Conservation (phyloP, 2,888 invertebrate species). For the Eristalis intricaria region DNA sequence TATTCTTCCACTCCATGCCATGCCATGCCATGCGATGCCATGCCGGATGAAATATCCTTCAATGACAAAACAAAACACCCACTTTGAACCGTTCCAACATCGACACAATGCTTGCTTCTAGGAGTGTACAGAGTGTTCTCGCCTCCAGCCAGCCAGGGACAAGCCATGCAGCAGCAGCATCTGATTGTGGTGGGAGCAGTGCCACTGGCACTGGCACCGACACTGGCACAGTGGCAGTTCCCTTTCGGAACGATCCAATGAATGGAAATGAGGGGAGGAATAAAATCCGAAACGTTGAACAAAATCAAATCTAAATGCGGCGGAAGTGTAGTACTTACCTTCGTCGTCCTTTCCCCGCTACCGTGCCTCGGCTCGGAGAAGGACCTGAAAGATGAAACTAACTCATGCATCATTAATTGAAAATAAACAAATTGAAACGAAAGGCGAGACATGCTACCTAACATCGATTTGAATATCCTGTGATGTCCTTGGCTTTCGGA, state of each 20-base stretch:
- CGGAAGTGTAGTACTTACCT: conserved; percentile 62
- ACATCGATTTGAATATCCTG: conserved; percentile 59
- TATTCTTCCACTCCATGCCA: conserved; percentile 49
- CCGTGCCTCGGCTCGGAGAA: background rate
- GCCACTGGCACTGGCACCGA: too few species aligned
- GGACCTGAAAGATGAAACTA: conserved; percentile 38
- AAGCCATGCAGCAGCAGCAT: conserved; percentile 5
- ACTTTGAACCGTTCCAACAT: conserved; percentile 21
- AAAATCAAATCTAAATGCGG: conserved; percentile 67
- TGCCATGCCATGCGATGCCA: conserved; percentile 54
- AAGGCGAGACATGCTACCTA: conserved; percentile 61
- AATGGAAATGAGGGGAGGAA: conserved; percentile 61
- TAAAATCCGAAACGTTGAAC: conserved; percentile 65
- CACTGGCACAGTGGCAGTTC: background rate
- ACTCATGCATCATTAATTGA: conserved; percentile 70
- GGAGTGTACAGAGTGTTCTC: conserved; percentile 13
- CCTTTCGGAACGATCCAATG: conserved; percentile 43
- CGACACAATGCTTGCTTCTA: background rate
- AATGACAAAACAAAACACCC: conserved; percentile 67
- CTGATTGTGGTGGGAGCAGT: background rate
- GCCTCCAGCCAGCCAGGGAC: background rate
- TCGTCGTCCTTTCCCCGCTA: too few species aligned
- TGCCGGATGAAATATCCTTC: conserved; percentile 65
- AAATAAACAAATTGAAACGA: conserved; percentile 67
- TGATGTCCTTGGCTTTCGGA: background rate